phyloP scores from a whole-genome alignment of 1,140 invertebrate genomes.

The Aricia agestis region DNA sequence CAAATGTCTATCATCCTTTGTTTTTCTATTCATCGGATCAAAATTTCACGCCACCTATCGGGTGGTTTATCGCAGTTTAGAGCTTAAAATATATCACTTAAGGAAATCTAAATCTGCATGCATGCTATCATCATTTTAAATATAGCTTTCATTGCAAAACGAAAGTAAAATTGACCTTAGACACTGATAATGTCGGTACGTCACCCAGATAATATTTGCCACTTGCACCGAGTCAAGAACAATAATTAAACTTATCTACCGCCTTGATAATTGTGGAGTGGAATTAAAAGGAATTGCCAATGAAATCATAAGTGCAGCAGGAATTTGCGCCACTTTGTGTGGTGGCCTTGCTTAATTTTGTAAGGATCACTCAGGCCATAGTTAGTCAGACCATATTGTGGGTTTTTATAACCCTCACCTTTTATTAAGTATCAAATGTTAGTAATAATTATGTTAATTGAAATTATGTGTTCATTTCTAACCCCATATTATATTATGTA shows the following conservation, averaged over 20 bases:
- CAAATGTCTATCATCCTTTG: neutral
- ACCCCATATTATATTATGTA: too few relatives aligned
- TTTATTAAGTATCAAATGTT: neutral
- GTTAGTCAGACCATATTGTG: neutral
- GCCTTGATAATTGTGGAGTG: neutral
- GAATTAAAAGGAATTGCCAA: slow-evolving; percentile 7
- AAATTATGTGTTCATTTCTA: neutral
- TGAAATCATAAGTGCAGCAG: neutral
- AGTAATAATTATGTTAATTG: slow-evolving; percentile 1
- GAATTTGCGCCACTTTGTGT: neutral
- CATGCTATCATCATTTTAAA: too few relatives aligned
- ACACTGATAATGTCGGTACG: neutral
- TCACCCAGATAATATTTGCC: neutral
- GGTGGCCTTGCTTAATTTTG: neutral
- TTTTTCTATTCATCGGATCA: too few relatives aligned
- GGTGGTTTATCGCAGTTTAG: too few relatives aligned
- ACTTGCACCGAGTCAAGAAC: neutral
- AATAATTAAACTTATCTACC: slow-evolving; percentile 8
- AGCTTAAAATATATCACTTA: too few relatives aligned
- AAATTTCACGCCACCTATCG: too few relatives aligned
- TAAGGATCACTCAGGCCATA: neutral
- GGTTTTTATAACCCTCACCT: neutral
- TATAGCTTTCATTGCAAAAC: too few relatives aligned
- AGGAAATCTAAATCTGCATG: too few relatives aligned
- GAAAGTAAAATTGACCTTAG: neutral